phyloP scores from a whole-genome alignment of 2,888 invertebrate genomes.

The Dolomedes plantarius region DNA sequence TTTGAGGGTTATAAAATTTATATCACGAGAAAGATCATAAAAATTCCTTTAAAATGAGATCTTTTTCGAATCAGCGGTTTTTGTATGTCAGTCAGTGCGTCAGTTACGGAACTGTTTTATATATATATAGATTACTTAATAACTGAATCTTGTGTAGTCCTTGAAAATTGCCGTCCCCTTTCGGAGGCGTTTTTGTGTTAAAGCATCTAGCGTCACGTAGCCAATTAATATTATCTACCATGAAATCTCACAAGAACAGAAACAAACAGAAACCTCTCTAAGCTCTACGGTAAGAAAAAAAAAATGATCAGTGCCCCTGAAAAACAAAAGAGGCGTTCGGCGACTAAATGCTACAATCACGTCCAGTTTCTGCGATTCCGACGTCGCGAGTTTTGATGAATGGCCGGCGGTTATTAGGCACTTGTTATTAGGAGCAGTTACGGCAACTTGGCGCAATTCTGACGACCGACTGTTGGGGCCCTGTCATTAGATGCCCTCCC shows the following conservation, averaged over 20 bases:
- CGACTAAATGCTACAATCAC: constrained; percentile 9
- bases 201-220: too few species aligned
- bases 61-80: too few species aligned
- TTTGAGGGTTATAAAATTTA: too few species aligned
- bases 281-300: background rate
- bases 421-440: constrained; percentile 62
- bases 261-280: background rate
- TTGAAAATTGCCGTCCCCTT: too few species aligned
- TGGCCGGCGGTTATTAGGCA: constrained; percentile 38
- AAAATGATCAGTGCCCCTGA: background rate
- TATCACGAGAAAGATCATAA: too few species aligned
- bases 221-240: constrained; percentile 1
- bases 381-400: constrained; percentile 41
- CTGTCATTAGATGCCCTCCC: constrained; percentile 24
- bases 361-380: constrained; percentile 52
- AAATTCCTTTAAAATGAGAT: too few species aligned
- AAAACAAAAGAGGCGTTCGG: constrained; percentile 3
- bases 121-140: too few species aligned
- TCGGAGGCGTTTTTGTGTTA: too few species aligned
- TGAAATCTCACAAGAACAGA: background rate
- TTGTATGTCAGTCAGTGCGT: too few species aligned
- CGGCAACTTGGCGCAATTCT: background rate
- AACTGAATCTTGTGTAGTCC: too few species aligned
- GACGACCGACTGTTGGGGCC: background rate
- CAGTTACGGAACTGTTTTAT: too few species aligned